Conservation (phyloP, 2,888 invertebrate genomes). For the Meteorus colon region DNA sequence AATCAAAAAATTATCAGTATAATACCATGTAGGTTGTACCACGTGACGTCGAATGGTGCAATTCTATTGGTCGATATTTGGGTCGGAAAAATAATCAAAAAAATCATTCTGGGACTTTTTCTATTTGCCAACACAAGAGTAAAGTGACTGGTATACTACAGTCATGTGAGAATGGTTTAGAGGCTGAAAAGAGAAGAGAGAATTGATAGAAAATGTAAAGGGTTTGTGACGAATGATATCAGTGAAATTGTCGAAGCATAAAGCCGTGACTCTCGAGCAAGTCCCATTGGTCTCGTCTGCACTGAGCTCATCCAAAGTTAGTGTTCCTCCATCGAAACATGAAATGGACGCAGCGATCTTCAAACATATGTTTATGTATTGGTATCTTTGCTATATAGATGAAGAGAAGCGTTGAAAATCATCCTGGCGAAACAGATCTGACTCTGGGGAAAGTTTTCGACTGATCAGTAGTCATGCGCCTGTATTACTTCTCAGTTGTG, state of each 20-base stretch:
- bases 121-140: no score
- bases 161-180: neutral
- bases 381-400: neutral
- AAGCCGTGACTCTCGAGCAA: slow-evolving; percentile 44
- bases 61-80: no score
- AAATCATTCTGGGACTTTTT: no score
- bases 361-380: neutral
- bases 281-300: slow-evolving; percentile 49
- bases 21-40: no score
- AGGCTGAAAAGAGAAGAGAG: neutral
- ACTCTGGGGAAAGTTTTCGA: neutral
- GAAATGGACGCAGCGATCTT: neutral
- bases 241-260: slow-evolving; percentile 26
- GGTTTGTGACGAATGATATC: neutral
- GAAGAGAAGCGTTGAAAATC: neutral
- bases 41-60: no score
- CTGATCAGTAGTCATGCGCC: neutral
- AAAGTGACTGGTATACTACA: no score
- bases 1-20: no score
- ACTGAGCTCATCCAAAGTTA: slow-evolving; percentile 26
- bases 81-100: no score
- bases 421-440: slow-evolving; percentile 13
- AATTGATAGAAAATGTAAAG: neutral
- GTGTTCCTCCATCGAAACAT: slow-evolving; percentile 32
- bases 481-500: neutral